Base-by-base conservation (phyloP, 2,797 vertebrate species). In the Thaleichthys pacificus region DNA sequence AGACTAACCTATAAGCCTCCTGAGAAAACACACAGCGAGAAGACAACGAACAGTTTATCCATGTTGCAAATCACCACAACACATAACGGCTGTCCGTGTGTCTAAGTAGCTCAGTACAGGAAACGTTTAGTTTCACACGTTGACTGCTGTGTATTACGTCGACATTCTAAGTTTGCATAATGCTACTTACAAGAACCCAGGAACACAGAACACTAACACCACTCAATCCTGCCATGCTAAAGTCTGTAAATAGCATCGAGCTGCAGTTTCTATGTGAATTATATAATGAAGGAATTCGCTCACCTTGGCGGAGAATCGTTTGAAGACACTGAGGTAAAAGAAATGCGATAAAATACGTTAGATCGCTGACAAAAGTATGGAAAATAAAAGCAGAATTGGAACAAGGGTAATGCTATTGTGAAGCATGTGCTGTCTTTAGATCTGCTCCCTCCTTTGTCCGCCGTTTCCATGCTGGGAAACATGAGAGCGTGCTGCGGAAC, bases 251-350 rank as follows among this genome's bases (percentile, higher is more conserved):
- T 28, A 7, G 30, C 14, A 63, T 19, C 6, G 4, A 63, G 19
- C 24, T 35, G 17, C 42, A 67, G 21, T 14, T 68, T 32, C 11
- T 57, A 17, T 56, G 26, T 3, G 12, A 68, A 8, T 68, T n/a
- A 68, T 68, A 7, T 24, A 51, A 26, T 19, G 11, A 9, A 54
- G 22, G 70, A 49, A 68, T 32, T 28, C 30, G 67, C 95, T 96
- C 89, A 99, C 97, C 96, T 97, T 98, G 68, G 96, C 96, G 51
- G 97, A 99, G 87, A 98, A 99, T 87, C 95, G 92, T 62, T 95
- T 95, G 62, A 95, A 77, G 97, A 99, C 91, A 99, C 97, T 99
- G 83, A 67, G 61, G 70, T 74, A 83, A 19, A 79, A 84, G 38
- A 72, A 92, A 88, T 42, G 38, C 38, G 38, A 42, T 11, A 12